A percentile compares a stretch with the other conserved stretches of the same genome.
These are phyloP conservation scores for Lophotriccus pileatus DNA, from an alignment of 2,797 vertebrate species.

Conservation along the genomic window DNA sequence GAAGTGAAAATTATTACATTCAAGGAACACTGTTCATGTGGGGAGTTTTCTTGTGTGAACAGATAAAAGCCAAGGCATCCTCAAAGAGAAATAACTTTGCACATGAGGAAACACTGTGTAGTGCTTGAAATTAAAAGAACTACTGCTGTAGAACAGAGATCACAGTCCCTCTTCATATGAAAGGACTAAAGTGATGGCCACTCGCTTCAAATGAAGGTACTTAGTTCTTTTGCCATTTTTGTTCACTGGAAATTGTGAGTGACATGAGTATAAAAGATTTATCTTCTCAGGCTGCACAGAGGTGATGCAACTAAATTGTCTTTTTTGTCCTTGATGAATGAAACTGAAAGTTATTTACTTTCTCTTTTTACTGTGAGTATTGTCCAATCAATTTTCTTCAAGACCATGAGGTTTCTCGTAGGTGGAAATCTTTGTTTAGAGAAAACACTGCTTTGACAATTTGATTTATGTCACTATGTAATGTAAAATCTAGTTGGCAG, in stretches of 20 bases:
- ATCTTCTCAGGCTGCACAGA: neutral
- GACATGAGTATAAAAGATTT: neutral
- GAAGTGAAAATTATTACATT: constrained; percentile 22
- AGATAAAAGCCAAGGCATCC: neutral
- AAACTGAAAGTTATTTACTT: neutral
- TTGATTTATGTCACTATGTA: neutral
- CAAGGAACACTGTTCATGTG: neutral
- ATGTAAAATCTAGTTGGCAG: neutral
- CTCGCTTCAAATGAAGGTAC: neutral
- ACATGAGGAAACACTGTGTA: neutral
- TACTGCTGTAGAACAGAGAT: neutral
- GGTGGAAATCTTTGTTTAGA: neutral
- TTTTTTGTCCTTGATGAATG: neutral
- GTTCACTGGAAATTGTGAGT: neutral
- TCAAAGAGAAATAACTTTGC: neutral
- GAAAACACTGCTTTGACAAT: neutral
- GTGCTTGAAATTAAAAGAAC: neutral
- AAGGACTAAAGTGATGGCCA: neutral
- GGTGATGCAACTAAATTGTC: neutral
- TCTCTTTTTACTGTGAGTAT: neutral
- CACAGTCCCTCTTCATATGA: neutral
- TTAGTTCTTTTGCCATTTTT: neutral
- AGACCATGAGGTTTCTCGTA: neutral
- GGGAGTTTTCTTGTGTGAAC: neutral
- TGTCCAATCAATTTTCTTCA: neutral